Conservation (phyloP, 2,113 vertebrate genomes). For the Condylura cristata region DNA sequence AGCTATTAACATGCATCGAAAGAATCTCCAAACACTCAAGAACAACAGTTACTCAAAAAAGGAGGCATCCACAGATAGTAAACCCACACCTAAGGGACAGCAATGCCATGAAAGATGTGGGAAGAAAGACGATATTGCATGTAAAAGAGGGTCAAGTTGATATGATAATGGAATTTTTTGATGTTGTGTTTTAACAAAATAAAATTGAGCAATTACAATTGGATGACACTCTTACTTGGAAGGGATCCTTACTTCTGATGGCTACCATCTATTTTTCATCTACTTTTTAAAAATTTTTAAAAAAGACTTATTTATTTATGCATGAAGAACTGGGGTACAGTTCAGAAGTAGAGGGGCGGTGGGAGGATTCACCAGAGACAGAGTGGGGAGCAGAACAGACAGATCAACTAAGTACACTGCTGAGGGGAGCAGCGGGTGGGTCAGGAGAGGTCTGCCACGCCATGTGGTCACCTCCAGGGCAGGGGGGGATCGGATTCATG, state of each 20-base stretch:
- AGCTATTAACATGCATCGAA: rapidly evolving
- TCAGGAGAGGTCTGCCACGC: too few relatives aligned
- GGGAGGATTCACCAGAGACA: too few relatives aligned
- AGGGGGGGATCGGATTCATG: too few relatives aligned
- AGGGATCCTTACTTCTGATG: not conserved
- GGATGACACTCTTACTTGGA: not conserved
- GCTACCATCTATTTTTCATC: not conserved
- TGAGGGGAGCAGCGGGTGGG: too few relatives aligned
- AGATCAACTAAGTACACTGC: too few relatives aligned
- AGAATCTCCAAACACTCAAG: not conserved
- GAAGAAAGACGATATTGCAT: not conserved
- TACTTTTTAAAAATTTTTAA: too few relatives aligned
- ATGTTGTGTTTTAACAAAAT: not conserved
- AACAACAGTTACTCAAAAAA: not conserved
- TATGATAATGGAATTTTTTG: not conserved
- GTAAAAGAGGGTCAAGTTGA: not conserved
- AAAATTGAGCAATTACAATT: not conserved
- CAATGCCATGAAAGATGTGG: not conserved
- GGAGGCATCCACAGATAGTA: not conserved
- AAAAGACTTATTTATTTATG: too few relatives aligned
- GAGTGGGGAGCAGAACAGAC: too few relatives aligned
- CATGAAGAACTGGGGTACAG: too few relatives aligned
- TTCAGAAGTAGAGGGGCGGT: too few relatives aligned
- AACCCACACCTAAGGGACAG: not conserved
- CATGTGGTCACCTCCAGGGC: too few relatives aligned